These are phyloP conservation scores for Halcyon badia DNA, from an alignment of 2,797 vertebrate species.

Conservation along the genomic window DNA sequence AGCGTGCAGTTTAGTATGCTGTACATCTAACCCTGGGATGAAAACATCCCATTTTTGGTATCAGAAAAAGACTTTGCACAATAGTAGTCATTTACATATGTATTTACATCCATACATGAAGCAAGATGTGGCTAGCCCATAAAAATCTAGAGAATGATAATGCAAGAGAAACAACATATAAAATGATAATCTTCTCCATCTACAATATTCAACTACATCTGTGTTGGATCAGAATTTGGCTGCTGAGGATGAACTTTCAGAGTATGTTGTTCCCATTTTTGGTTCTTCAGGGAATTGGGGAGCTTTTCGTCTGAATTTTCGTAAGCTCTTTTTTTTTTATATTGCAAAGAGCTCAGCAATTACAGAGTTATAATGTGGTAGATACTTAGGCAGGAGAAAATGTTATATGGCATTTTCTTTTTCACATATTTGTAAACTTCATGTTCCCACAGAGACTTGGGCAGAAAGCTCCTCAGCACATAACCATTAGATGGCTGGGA, in stretches of 20 bases:
- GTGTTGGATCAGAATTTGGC: constrained; percentile 68
- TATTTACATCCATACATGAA: neutral
- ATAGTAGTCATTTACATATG: neutral
- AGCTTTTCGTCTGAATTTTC: constrained; percentile 26
- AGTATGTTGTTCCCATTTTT: constrained; percentile 45
- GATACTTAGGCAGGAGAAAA: neutral
- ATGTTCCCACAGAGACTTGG: neutral
- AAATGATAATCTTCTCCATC: constrained; percentile 12
- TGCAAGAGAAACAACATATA: constrained; percentile 25
- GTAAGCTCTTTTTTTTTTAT: neutral
- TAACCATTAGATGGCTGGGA: neutral
- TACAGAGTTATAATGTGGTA: neutral
- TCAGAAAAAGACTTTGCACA: constrained; percentile 15
- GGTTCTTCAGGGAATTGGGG: constrained; percentile 33
- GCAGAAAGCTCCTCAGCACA: neutral
- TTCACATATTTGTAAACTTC: neutral
- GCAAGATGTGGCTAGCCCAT: constrained; percentile 28
- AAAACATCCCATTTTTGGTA: neutral
- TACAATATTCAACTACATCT: constrained; percentile 39
- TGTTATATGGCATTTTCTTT: neutral
- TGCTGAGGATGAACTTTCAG: constrained; percentile 50
- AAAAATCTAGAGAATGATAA: constrained; percentile 58
- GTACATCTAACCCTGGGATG: neutral
- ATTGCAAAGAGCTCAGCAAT: neutral
- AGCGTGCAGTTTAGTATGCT: neutral